Base-by-base conservation (phyloP, 2,888 invertebrate species). In the Thysanoteuthis rhombus region DNA sequence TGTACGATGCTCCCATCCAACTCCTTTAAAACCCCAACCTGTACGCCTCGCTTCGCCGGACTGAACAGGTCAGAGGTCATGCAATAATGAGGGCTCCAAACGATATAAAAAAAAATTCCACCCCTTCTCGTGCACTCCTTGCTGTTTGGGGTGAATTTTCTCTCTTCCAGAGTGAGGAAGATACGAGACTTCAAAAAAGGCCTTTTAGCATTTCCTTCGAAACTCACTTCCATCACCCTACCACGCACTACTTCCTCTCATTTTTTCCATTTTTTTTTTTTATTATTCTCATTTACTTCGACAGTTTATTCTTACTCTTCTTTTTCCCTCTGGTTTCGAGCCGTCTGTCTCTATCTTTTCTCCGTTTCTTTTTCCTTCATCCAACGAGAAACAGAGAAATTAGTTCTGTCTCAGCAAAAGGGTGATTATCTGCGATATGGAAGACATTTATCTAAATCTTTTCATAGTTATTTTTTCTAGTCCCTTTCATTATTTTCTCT, bases 131-230 rank as follows among this genome's bases (percentile, higher is more conserved):
- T 75, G 75, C 75, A 36, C 36, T n/a, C n/a, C 10, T 75, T 12
- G 16, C 75, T 75, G 58, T n/a, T n/a, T 75, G 4, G 75, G 12
- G 10, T n/a, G 19, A 75, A 75, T 16, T 75, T 75, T n/a, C 75
- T 75, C 75, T 75, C 12, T n/a, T 16, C n/a, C n/a, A 75, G 36
- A n/a, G n/a, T 16, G n/a, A 75, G 75, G 75, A 75, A 75, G 75
- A 75, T 75, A n/a, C 75, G n/a, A 75, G n/a, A 75, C 75, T 75
- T 75, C 75, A 75, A 75, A 75, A n/a, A n/a, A n/a, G n/a, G 75
- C 36, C 75, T 75, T 75, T 75, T 10, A 75, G 75, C n/a, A n/a
- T 75, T 75, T 75, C 12, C 75, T 36, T 75, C 75, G 75, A 75
- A n/a, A n/a, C n/a, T n/a, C 6, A 16, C n/a, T 12, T 75, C 3